phyloP scores from a whole-genome alignment of 1,140 invertebrate genomes.

The Brachystomella parvula region DNA sequence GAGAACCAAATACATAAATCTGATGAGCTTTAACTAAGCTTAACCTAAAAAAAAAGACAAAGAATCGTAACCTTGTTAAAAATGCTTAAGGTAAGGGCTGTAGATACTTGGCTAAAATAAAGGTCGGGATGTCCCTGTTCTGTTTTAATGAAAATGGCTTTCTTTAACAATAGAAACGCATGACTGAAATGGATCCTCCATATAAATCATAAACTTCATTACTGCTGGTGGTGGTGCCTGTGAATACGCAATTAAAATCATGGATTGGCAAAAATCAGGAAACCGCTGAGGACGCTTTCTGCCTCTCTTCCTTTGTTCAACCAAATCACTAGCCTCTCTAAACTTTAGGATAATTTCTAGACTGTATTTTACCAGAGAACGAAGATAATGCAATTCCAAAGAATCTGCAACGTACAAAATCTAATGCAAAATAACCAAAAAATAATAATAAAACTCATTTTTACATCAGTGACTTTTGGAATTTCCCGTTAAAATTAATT shows the following conservation, averaged over 20 bases:
- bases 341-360: too few species aligned
- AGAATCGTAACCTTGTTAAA: too few species aligned
- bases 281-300: too few species aligned
- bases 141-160: too few species aligned
- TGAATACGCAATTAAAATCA: too few species aligned
- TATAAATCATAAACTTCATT: not conserved
- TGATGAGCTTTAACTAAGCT: not conserved
- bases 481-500: not conserved
- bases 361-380: not conserved
- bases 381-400: not conserved
- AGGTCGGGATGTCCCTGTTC: too few species aligned
- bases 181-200: not conserved
- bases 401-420: not conserved
- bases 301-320: too few species aligned
- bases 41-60: not conserved
- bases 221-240: too few species aligned
- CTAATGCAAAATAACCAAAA: not conserved
- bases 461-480: constrained; percentile 4
- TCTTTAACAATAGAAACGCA: not conserved
- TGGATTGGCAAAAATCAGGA: too few species aligned
- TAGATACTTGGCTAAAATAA: too few species aligned
- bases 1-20: not conserved
- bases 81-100: too few species aligned
- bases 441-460: constrained; percentile 4
- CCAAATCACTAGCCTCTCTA: too few species aligned